Percentiles rank a stretch among this genome's conserved stretches.
These are phyloP conservation scores for Euwallacea similis DNA, from an alignment of 1,140 invertebrate species.

Conservation along the genomic window DNA sequence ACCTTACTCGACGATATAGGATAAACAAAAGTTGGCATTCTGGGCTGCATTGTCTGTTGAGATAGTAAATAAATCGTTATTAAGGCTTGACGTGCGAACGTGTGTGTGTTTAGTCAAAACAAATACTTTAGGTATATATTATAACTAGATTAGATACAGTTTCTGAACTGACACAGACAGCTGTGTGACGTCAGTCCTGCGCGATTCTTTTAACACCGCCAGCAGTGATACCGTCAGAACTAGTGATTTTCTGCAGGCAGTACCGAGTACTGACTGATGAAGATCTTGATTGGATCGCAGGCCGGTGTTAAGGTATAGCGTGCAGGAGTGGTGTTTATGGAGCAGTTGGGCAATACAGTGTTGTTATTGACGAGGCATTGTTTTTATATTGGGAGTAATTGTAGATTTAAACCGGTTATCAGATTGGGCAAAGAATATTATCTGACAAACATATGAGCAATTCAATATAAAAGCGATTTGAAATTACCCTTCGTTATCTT, in stretches of 20 bases:
- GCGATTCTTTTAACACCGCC: conserved; percentile 10
- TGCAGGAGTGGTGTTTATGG: conserved; percentile 26
- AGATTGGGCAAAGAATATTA: too few relatives aligned
- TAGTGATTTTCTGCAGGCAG: conserved; percentile 10
- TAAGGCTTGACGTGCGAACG: conserved; percentile 22
- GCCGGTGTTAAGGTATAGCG: conserved; percentile 6
- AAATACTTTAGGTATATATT: conserved; percentile 29
- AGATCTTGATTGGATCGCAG: conserved; percentile 17
- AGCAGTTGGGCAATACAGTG: conserved; percentile 5
- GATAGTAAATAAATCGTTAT: conserved; percentile 25
- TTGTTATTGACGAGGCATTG: too few relatives aligned
- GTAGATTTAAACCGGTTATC: too few relatives aligned
- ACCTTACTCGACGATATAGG: background rate
- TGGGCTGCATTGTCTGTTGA: conserved; percentile 18
- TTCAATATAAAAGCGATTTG: too few relatives aligned
- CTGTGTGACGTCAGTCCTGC: conserved; percentile 17
- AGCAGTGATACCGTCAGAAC: background rate
- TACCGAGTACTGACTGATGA: background rate
- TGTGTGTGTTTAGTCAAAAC: conserved; percentile 17
- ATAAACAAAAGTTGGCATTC: conserved; percentile 15
- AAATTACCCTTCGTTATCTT: too few relatives aligned
- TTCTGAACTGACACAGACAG: conserved; percentile 18
- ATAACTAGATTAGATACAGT: conserved; percentile 35
- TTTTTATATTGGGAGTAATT: too few relatives aligned
- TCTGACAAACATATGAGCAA: too few relatives aligned